These are phyloP conservation scores for Conus canariensis DNA, from an alignment of 2,888 invertebrate genomes.

Conservation along the genomic window DNA sequence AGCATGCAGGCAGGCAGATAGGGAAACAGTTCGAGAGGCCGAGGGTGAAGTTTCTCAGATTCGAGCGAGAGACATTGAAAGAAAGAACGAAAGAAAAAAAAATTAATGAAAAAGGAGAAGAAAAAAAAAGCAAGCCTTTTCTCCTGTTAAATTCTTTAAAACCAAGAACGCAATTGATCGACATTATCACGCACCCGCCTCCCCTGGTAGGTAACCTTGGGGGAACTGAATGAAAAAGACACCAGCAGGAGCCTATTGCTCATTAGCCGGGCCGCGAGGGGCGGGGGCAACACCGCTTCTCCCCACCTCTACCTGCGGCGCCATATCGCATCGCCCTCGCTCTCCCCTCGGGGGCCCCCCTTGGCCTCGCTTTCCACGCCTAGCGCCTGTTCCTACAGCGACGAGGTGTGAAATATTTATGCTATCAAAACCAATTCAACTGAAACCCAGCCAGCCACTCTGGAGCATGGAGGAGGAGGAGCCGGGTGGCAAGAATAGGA, in stretches of 20 bases:
- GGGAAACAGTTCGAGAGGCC: too few relatives aligned
- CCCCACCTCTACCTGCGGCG: neutral
- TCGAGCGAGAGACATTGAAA: too few relatives aligned
- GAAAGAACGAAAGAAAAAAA: too few relatives aligned
- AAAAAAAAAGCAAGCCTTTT: neutral
- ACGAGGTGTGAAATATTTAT: constrained; percentile 6
- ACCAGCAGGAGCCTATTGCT: neutral
- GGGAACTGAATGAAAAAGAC: neutral
- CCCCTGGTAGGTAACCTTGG: neutral
- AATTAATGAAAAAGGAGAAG: too few relatives aligned
- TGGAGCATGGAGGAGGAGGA: neutral
- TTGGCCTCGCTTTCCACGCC: neutral
- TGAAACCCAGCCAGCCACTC: neutral
- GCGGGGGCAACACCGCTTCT: too few relatives aligned
- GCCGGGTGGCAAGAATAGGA: neutral
- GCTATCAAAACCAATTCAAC: constrained; percentile 14
- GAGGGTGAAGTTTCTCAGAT: too few relatives aligned
- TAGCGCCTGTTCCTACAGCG: neutral
- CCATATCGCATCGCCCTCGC: too few relatives aligned
- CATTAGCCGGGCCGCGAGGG: neutral
- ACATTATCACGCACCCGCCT: neutral
- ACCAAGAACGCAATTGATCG: neutral
- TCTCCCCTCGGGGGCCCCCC: neutral
- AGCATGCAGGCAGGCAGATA: too few relatives aligned
- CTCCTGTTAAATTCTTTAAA: constrained; percentile 9